Percentiles rank a stretch among this genome's conserved stretches.
Conservation (phyloP, 1,140 invertebrate genomes). For the Cardiocondyla obscurior region DNA sequence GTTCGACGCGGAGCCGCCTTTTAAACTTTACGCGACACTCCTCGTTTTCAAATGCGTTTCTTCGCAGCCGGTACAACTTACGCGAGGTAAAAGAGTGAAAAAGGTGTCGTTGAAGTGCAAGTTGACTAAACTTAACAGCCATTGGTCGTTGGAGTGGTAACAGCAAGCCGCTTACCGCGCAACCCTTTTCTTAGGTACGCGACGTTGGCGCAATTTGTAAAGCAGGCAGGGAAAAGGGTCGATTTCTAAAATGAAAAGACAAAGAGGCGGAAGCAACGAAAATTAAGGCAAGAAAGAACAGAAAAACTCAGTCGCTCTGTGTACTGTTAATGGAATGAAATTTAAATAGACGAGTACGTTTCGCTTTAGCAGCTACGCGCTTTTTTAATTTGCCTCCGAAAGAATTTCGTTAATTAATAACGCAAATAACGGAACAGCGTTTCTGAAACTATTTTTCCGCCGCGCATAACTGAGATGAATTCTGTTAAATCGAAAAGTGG, state of each 20-base stretch:
- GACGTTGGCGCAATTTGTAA: constrained; percentile 4
- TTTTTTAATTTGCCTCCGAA: neutral
- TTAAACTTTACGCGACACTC: constrained; percentile 23
- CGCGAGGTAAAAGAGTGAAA: constrained; percentile 63
- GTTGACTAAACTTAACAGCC: constrained; percentile 79
- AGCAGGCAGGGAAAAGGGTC: neutral
- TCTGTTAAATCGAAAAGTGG: constrained; percentile 3
- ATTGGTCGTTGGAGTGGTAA: constrained; percentile 65
- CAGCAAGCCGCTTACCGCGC: constrained; percentile 73
- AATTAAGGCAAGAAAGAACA: constrained; percentile 7
- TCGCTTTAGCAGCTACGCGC: neutral
- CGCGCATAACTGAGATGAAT: neutral
- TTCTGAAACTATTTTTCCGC: neutral
- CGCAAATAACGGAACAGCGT: neutral
- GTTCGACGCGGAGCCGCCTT: neutral
- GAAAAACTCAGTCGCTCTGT: neutral
- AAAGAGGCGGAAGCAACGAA: neutral
- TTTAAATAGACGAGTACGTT: neutral
- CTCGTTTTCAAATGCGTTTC: constrained; percentile 14
- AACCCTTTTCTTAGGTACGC: constrained; percentile 61
- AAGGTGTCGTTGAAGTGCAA: constrained; percentile 76
- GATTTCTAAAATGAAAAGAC: constrained; percentile 3
- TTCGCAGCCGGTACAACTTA: constrained; percentile 20
- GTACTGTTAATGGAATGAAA: constrained; percentile 17
- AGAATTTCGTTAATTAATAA: constrained; percentile 21